These are phyloP conservation scores for Pherbina coryleti DNA, from an alignment of 2,888 invertebrate genomes.

Conservation along the genomic window DNA sequence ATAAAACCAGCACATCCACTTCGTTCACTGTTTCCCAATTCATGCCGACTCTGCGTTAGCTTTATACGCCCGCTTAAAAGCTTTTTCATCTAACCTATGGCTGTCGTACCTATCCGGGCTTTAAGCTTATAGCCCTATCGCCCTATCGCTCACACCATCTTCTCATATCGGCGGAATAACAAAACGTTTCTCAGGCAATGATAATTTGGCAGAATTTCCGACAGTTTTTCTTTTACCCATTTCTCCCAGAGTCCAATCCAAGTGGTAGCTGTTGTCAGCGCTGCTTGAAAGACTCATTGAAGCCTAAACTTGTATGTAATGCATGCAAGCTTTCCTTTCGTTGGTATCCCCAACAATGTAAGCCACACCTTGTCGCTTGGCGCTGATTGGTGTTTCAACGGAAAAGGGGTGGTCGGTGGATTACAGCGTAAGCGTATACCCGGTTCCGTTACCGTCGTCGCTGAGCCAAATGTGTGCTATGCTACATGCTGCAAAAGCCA, in stretches of 20 bases:
- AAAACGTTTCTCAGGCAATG: constrained; percentile 32
- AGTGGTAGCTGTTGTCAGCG: neutral
- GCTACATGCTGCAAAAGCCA: constrained; percentile 23
- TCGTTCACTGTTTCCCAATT: neutral
- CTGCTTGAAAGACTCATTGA: constrained; percentile 44
- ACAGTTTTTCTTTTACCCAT: constrained; percentile 43
- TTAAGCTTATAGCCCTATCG: neutral
- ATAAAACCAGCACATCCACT: neutral
- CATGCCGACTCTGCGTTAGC: no score
- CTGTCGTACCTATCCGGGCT: neutral
- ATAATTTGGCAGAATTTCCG: constrained; percentile 56
- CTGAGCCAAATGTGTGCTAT: constrained; percentile 33
- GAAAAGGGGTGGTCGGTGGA: constrained; percentile 64
- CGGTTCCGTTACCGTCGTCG: constrained; percentile 48
- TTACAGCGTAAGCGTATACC: constrained; percentile 48
- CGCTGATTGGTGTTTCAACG: constrained; percentile 66
- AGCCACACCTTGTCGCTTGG: constrained; percentile 64
- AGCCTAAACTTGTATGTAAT: constrained; percentile 46
- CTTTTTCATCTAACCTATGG: neutral
- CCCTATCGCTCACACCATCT: neutral
- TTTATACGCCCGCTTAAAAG: no score
- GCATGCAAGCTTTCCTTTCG: constrained; percentile 16
- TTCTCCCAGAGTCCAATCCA: neutral
- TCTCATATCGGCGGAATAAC: neutral
- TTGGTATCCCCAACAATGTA: constrained; percentile 41